Evolutionary conservation across 2,113 vertebrate genomes (phyloP).

Genomic region (Lophius piscatorius): DNA sequence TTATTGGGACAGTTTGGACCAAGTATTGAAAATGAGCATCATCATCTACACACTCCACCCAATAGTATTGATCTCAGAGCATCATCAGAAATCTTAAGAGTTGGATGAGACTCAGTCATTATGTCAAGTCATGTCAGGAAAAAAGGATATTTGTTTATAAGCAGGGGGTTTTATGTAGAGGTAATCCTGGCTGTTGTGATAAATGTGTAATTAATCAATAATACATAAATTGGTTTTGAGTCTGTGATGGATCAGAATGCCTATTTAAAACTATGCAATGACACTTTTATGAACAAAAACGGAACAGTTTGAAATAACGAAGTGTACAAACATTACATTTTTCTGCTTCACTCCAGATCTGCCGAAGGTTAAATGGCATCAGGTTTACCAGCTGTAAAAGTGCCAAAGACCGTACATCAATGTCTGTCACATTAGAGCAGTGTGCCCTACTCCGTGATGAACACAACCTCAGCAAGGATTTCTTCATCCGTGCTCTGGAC

Average conservation of each 20-base stretch:
- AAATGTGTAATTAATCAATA: too few species aligned
- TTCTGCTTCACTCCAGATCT: slow-evolving; percentile 81
- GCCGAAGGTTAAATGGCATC: slow-evolving; percentile 94
- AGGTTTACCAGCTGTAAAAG: slow-evolving; percentile 99
- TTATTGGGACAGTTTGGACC: too few species aligned
- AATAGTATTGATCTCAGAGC: too few species aligned
- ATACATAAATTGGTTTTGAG: too few species aligned
- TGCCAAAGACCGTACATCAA: slow-evolving; percentile 98
- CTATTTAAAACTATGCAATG: not conserved
- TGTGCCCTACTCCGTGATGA: slow-evolving; percentile 93
- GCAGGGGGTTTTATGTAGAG: too few species aligned
- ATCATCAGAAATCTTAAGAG: not conserved
- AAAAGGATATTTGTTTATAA: too few species aligned
- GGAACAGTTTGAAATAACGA: not conserved
- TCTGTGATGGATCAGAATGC: too few species aligned
- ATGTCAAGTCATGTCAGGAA: too few species aligned
- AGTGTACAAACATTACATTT: not conserved
- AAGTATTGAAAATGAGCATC: too few species aligned
- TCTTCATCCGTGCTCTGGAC: slow-evolving; percentile 92
- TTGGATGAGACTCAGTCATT: too few species aligned
- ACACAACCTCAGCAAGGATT: slow-evolving; percentile 94
- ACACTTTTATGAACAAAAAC: not conserved
- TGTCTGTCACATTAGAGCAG: slow-evolving; percentile 98
- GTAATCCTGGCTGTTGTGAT: not conserved
- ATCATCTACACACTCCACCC: too few species aligned